These are phyloP conservation scores for Nemotelus pantherinus DNA, from an alignment of 2,888 invertebrate genomes.

Conservation along the genomic window DNA sequence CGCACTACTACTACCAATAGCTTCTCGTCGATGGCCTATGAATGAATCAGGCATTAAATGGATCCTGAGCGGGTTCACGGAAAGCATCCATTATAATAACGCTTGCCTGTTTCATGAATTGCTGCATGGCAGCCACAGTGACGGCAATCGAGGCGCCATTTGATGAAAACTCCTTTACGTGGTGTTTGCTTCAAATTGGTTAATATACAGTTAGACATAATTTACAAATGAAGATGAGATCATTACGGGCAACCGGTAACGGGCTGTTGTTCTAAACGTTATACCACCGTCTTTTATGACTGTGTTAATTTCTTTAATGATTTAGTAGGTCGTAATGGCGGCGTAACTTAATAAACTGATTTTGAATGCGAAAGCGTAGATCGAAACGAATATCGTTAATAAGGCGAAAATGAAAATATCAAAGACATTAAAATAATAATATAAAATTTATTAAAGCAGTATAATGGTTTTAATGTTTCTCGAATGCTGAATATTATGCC, in stretches of 20 bases:
- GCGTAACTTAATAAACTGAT: conserved; percentile 1
- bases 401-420: too few species aligned
- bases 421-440: too few species aligned
- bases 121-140: neutral
- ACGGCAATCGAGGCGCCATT: conserved; percentile 13
- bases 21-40: conserved; percentile 14
- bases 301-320: conserved; percentile 31
- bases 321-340: conserved; percentile 12
- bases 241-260: conserved; percentile 27
- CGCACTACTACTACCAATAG: too few species aligned
- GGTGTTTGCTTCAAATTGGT: conserved; percentile 30
- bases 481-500: too few species aligned
- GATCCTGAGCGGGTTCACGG: neutral
- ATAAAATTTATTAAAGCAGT: too few species aligned
- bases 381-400: too few species aligned
- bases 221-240: conserved; percentile 30
- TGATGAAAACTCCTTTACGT: conserved; percentile 24
- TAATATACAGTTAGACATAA: conserved; percentile 39
- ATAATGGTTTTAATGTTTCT: too few species aligned
- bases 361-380: neutral
- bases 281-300: conserved; percentile 11
- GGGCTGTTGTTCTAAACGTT: conserved; percentile 1
- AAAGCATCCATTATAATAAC: conserved; percentile 10
- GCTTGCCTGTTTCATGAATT: neutral
- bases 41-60: conserved; percentile 37